Percentiles rank a stretch among this genome's conserved stretches.
phyloP scores from a whole-genome alignment of 2,888 invertebrate species.

The Platycheirus albimanus region DNA sequence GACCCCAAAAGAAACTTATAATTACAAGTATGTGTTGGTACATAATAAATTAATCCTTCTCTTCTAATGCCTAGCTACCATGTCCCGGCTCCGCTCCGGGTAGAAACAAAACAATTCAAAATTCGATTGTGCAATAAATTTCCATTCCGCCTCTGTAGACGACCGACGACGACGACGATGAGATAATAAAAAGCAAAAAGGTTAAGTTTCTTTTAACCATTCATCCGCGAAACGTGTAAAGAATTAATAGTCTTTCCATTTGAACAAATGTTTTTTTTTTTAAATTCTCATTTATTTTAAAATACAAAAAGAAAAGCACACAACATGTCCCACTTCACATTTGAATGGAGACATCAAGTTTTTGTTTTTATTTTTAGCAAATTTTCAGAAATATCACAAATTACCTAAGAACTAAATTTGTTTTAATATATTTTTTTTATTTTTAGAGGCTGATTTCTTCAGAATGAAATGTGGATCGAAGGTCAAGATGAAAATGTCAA shows the following conservation, averaged over 20 bases:
- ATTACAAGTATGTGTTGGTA: too few species aligned
- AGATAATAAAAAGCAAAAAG: conserved; percentile 18
- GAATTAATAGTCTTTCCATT: not conserved
- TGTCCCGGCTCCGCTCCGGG: not conserved
- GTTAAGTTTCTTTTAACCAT: not conserved
- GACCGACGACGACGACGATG: not conserved
- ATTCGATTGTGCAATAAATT: conserved; percentile 35
- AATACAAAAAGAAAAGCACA: too few species aligned
- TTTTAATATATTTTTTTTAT: conserved; percentile 1
- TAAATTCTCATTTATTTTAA: conserved; percentile 15
- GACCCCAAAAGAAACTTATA: not conserved
- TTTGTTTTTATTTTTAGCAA: conserved; percentile 13
- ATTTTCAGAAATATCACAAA: conserved; percentile 54
- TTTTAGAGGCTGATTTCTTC: conserved; percentile 8
- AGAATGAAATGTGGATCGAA: conserved; percentile 23
- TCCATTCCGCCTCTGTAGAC: not conserved
- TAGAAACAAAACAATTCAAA: not conserved
- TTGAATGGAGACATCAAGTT: not conserved
- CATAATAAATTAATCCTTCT: too few species aligned
- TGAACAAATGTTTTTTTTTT: not conserved
- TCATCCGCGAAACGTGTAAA: not conserved
- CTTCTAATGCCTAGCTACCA: too few species aligned
- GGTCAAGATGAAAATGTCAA: conserved; percentile 8
- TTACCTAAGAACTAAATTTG: conserved; percentile 54
- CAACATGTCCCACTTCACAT: not conserved